A percentile compares a stretch with the other conserved stretches of the same genome.
These are phyloP conservation scores for Gymnorhina tibicen DNA, from an alignment of 2,113 vertebrate species.

Conservation along the genomic window DNA sequence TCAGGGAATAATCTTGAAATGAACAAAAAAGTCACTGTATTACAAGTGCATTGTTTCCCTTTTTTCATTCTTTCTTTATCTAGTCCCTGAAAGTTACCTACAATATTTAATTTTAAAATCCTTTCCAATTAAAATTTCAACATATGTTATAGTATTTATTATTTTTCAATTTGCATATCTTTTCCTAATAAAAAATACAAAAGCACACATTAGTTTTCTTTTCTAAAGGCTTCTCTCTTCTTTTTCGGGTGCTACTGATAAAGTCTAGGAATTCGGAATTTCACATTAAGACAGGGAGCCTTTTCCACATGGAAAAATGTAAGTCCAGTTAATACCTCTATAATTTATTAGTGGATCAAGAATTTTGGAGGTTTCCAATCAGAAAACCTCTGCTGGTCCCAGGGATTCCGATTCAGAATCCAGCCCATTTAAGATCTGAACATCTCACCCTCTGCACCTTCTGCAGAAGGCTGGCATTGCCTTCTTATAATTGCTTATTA, in stretches of 20 bases:
- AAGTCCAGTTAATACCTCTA: not conserved
- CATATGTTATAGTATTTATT: not conserved
- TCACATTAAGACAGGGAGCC: not conserved
- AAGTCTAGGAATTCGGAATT: not conserved
- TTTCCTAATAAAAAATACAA: not conserved
- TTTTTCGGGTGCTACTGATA: not conserved
- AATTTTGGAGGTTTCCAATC: not conserved
- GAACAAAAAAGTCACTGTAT: not conserved
- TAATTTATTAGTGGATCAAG: not conserved
- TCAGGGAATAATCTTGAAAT: conserved; percentile 21
- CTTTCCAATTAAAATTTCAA: not conserved
- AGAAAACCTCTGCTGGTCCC: not conserved
- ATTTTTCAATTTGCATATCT: not conserved
- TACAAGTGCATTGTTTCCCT: not conserved
- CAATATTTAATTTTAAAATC: not conserved
- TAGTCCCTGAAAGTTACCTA: not conserved
- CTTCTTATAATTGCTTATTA: not conserved
- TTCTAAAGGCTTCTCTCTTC: conserved; percentile 1
- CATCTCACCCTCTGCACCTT: not conserved
- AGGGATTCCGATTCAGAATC: not conserved
- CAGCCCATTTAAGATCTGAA: not conserved
- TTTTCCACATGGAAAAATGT: not conserved
- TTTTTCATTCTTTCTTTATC: not conserved
- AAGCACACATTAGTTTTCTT: conserved; percentile 21
- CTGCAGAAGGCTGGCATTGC: not conserved